phyloP scores from a whole-genome alignment of 2,888 invertebrate species.

The Odontocerum albicorne region DNA sequence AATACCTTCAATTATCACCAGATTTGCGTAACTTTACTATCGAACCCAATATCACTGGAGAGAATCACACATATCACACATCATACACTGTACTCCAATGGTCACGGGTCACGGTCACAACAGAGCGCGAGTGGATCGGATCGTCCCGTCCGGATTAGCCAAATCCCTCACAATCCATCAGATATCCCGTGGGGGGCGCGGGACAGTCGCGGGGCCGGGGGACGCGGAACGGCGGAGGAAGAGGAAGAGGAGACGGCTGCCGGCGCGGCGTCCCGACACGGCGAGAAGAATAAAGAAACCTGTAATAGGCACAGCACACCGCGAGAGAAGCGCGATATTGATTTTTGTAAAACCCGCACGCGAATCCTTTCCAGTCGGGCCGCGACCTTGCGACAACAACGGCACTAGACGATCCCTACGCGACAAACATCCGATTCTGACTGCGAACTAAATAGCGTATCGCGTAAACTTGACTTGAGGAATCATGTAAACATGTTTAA shows the following conservation, averaged over 20 bases:
- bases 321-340: conserved; percentile 32
- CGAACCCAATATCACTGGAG: no score
- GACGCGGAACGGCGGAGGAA: background rate
- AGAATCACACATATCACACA: no score
- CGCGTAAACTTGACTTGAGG: background rate
- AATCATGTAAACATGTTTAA: conserved; percentile 22
- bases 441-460: background rate
- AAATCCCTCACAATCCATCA: no score
- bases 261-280: conserved; percentile 18
- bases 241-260: conserved; percentile 5
- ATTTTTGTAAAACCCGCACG: conserved; percentile 30
- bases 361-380: conserved; percentile 15
- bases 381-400: conserved; percentile 7
- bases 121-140: no score
- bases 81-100: no score
- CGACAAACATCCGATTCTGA: background rate
- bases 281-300: conserved; percentile 31
- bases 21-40: no score
- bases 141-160: no score
- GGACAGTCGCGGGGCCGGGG: no score
- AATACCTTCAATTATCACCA: no score
- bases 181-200: no score
- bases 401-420: background rate
- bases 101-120: no score
- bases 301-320: conserved; percentile 32